A percentile compares a stretch with the other conserved stretches of the same genome.
Evolutionary conservation across 2,797 vertebrate species (phyloP).

Genomic region (Centroberyx gerrardi): DNA sequence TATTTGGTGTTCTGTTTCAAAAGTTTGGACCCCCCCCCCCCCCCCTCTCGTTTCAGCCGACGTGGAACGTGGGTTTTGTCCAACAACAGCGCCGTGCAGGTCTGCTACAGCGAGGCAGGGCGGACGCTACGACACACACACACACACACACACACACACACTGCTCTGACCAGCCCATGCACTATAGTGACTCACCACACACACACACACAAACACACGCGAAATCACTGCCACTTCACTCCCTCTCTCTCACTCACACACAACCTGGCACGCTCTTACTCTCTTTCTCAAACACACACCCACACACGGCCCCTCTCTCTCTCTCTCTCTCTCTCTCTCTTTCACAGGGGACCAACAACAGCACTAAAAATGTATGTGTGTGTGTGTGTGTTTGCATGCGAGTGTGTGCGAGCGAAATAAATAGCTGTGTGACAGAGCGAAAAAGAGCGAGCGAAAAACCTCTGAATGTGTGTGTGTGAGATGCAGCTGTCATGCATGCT

Average conservation of each 20-base stretch:
- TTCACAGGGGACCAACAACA: slow-evolving; percentile 46
- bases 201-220: slow-evolving; percentile 38
- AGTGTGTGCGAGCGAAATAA: no score
- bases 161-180: slow-evolving; percentile 48
- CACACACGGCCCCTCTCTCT: slow-evolving; percentile 41
- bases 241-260: slow-evolving; percentile 36
- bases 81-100: slow-evolving; percentile 49
- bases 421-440: background rate
- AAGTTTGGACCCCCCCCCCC: no score
- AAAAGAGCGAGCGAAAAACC: slow-evolving; percentile 20
- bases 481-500: no score
- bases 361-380: slow-evolving; percentile 28
- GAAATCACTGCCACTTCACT: slow-evolving; percentile 56
- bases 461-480: slow-evolving; percentile 29
- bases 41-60: no score
- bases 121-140: slow-evolving; percentile 17
- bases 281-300: slow-evolving; percentile 56
- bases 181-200: slow-evolving; percentile 59
- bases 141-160: slow-evolving; percentile 33
- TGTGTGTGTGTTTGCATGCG: slow-evolving; percentile 16
- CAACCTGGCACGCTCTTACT: slow-evolving; percentile 50
- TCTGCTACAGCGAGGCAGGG: slow-evolving; percentile 40
- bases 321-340: slow-evolving; percentile 15
- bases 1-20: no score
- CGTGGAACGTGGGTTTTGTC: slow-evolving; percentile 46